Percentiles rank a stretch among this genome's conserved stretches.
These are phyloP conservation scores for Matsumyia berberina DNA, from an alignment of 2,888 invertebrate species.

Conservation along the genomic window DNA sequence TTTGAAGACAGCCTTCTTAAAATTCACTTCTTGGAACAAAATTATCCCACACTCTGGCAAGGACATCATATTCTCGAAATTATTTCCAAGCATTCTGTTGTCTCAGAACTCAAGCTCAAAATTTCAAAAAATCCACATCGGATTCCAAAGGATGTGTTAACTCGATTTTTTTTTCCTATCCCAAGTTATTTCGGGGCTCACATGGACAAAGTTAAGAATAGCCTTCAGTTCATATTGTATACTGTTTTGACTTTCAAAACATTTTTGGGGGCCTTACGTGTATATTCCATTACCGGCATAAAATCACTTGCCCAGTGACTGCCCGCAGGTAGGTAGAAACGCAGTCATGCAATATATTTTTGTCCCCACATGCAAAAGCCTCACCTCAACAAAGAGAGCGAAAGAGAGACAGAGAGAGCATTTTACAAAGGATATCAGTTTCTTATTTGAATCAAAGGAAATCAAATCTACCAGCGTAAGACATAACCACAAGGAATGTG, in stretches of 20 bases:
- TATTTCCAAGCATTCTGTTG: conserved; percentile 11
- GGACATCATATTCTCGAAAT: neutral
- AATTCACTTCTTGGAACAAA: neutral
- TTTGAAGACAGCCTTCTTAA: too few species aligned
- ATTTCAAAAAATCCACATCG: conserved; percentile 1
- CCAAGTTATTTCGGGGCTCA: neutral
- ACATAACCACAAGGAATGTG: conserved; percentile 39
- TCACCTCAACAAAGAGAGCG: neutral
- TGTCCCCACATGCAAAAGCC: conserved; percentile 36
- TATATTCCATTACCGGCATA: conserved; percentile 50
- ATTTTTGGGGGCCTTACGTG: neutral
- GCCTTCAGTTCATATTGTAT: neutral
- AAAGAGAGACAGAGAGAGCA: neutral
- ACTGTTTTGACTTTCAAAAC: neutral
- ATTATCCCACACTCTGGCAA: neutral
- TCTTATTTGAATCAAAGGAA: conserved; percentile 64
- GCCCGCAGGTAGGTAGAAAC: neutral
- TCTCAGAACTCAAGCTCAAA: neutral
- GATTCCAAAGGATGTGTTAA: neutral
- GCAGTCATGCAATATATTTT: conserved; percentile 52
- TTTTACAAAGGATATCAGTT: conserved; percentile 68
- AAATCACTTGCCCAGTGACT: conserved; percentile 47
- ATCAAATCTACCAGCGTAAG: conserved; percentile 57
- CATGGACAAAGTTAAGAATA: neutral
- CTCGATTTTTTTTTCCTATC: neutral